Conservation (phyloP, 2,797 vertebrate genomes). For the Ibycter americanus region DNA sequence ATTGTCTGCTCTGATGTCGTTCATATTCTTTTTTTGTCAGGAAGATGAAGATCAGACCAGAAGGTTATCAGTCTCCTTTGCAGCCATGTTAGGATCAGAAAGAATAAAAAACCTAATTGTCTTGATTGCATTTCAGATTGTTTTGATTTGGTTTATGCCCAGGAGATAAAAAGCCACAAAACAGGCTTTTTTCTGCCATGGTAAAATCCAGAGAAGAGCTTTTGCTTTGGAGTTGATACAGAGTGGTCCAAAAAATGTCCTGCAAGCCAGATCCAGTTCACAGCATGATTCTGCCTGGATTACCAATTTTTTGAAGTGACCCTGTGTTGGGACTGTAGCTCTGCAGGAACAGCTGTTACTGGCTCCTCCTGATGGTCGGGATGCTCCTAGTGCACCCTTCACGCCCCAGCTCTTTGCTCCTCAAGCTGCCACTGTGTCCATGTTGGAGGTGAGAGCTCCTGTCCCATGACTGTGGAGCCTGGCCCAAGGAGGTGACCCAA, state of each 20-base stretch:
- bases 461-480: background rate
- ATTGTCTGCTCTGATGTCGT: slow-evolving; percentile 1
- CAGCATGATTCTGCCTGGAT: slow-evolving; percentile 25
- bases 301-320: slow-evolving; percentile 49
- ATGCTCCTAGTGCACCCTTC: background rate
- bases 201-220: slow-evolving; percentile 13
- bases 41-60: slow-evolving; percentile 31
- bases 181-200: background rate
- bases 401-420: background rate
- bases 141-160: slow-evolving; percentile 35
- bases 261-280: background rate
- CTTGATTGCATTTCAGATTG: slow-evolving; percentile 37
- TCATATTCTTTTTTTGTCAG: slow-evolving; percentile 4
- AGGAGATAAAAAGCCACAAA: slow-evolving; percentile 28
- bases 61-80: background rate
- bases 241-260: background rate
- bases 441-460: background rate
- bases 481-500: background rate
- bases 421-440: background rate
- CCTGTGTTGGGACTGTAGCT: slow-evolving; percentile 9
- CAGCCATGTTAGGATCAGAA: slow-evolving; percentile 36
- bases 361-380: background rate
- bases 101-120: slow-evolving; percentile 12
- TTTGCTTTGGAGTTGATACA: slow-evolving; percentile 7
- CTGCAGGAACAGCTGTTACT: slow-evolving; percentile 24